Base-by-base conservation (phyloP, 2,888 invertebrate genomes). In the Parnassius glacialis region DNA sequence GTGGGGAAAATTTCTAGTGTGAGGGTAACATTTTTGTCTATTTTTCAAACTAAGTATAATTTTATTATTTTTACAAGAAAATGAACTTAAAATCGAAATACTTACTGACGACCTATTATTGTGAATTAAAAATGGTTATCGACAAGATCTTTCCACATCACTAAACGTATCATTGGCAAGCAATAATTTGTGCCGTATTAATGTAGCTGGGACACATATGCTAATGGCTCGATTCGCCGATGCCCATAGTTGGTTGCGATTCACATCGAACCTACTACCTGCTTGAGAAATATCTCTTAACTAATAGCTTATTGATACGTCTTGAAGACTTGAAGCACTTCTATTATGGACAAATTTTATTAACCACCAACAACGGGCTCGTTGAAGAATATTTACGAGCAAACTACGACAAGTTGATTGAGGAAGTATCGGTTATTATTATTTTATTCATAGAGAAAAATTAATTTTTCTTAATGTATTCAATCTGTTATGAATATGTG, bases 111-210 rank as follows among this genome's bases (percentile, higher is more conserved):
- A 34, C 7, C 34, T 34, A 7, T 34, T 25, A 2, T 25, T 3
- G 25, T 25, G 25, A 25, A 25, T 25, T 25, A 25, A 25, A 16
- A 48, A 13, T 48, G 1, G 3, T 13, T 48, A 48, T 48, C 48
- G 16, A 55, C 45, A 13, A 10, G 3, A 5, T 34, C 41, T 9
- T 11, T 25, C 56, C n/a, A 42, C 44, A 56, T 51, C 44, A 56
- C 44, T 52, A 52, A 41, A 16, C 13, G 9, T 12, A 20, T 53
- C 52, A 52, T 47, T 45, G 51, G 52, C 43, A 25, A 12, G 34
- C 56, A 56, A 59, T 48, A 52, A 63, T 63, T 63, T 48, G 63
- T 63, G 13, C 47, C 34, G 52, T 56, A 47, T 58, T 58, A 59
- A 59, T 59, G 59, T 51, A 11, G 12, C 43, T 52, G 20, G 55